Evolutionary conservation across 1,140 invertebrate genomes (phyloP), one percentile per base, ranked within the genome.

Genomic region (Caerostris extrusa): DNA sequence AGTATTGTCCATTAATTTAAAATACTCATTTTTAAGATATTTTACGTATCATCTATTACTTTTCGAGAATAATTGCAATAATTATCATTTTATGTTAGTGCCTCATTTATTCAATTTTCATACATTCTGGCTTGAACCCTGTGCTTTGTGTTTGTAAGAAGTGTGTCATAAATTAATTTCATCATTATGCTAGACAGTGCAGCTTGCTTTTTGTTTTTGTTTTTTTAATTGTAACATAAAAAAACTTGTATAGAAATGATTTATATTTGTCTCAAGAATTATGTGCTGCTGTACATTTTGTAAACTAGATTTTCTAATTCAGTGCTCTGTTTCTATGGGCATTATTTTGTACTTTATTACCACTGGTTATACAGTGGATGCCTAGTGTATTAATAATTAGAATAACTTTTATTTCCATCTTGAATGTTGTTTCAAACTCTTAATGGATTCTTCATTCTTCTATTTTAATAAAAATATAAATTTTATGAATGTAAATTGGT

Each of bases 381-480:
- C n/a, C 64, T 93, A 88, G 85, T 89, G 92, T 93, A 93, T 93
- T 88, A 89, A 93, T 14, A 93, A 89, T 89, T 93, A 93, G 92
- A 88, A 81, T 93, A 93, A 93, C 83, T 93, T 93, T 93, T 93
- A 93, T 93, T 93, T 89, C 92, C 55, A 89, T 93, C 92, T 77
- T 93, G 67, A 93, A 89, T 93, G 92, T 93, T 93, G 92, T 93
- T 93, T 93, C 92, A 89, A 93, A 58, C 64, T 88, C 92, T 88
- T 93, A 34, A 34, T 93, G 92, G 56, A 93, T 89, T 93, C 92
- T 93, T 93, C 92, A 93, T 93, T 93, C 92, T 93, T 93, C 91
- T 93, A 88, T 93, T 93, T 93, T 93, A 93, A 93, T 93, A 93
- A 93, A 93, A 93, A 88, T 93, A 82, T 93, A 82, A 93, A 88